phyloP scores from a whole-genome alignment of 2,888 invertebrate species.

The Maniola hyperantus region DNA sequence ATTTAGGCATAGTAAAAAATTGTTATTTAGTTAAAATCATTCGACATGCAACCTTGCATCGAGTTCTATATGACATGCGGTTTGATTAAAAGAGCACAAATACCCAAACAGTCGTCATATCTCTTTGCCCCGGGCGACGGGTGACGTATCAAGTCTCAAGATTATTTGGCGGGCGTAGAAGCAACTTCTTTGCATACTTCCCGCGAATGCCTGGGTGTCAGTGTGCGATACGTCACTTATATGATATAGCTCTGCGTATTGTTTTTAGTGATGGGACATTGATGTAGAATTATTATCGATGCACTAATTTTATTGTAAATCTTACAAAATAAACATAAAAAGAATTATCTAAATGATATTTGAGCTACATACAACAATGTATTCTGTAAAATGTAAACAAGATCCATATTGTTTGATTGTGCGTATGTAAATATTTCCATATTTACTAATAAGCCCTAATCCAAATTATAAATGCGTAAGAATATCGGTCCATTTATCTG shows the following conservation, averaged over 20 bases:
- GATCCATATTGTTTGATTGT: too few relatives aligned
- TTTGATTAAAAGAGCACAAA: conserved; percentile 37
- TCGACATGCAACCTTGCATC: conserved; percentile 7
- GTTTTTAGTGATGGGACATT: conserved; percentile 56
- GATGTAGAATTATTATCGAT: conserved; percentile 49
- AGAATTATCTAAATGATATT: too few relatives aligned
- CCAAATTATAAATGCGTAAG: too few relatives aligned
- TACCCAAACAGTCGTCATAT: conserved; percentile 36
- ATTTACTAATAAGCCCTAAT: too few relatives aligned
- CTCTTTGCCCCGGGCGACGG: conserved; percentile 45
- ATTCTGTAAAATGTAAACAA: too few relatives aligned
- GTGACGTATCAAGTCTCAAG: conserved; percentile 62
- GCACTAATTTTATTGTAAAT: conserved; percentile 8
- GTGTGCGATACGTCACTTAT: conserved; percentile 80
- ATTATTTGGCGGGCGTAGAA: conserved; percentile 55
- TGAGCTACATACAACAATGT: too few relatives aligned
- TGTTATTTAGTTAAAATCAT: not conserved
- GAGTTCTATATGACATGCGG: conserved; percentile 12
- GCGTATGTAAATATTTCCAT: too few relatives aligned
- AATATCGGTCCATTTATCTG: too few relatives aligned
- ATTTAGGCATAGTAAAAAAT: too few relatives aligned
- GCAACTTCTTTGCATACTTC: conserved; percentile 82
- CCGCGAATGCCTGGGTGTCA: conserved; percentile 74
- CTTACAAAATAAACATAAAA: not conserved
- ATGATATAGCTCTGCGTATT: conserved; percentile 78